Evolutionary conservation across 2,888 invertebrate species (phyloP), one percentile per base, ranked within the genome.

Genomic region (Keiferia lycopersicella): DNA sequence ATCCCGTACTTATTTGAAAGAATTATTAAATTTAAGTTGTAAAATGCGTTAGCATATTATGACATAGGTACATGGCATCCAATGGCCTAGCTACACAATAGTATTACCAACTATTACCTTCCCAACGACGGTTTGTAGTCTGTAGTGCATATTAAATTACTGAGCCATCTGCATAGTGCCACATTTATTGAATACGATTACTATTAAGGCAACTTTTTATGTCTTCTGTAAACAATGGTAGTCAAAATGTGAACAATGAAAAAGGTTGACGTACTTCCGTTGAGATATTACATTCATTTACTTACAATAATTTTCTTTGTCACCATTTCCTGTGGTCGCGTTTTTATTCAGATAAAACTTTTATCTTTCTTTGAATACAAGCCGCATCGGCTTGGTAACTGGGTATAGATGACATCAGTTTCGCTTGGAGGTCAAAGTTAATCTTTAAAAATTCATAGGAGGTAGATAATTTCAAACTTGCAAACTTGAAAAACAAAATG

Each of bases 201-300:
- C 30, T 26, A 56, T 56, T 56, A 20, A 34, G 56, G 56, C 56
- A 56, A 56, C 56, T 56, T 56, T 60, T 58, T 57, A 63, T 57
- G 11, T 58, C 50, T 18, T 63, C 45, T 26, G 56, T 41, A 63
- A 39, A 63, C 57, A 60, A 69, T 71, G 71, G 71, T 67, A 70
- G 69, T 74, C 72, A 58, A 69, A 72, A 76, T 75, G 74, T 61
- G 71, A 78, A 82, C 79, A 83, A 82, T 81, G 73, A 76, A 72
- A 75, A 73, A 77, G 74, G 75, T 76, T 77, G 72, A 73, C 69
- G 70, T 66, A 77, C 78, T 81, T 83, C 82, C 82, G 80, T 76
- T 75, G 71, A 65, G 53, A 73, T 76, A 75, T 76, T 8, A 45
- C 58, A 62, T 59, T 78, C 76, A 80, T 79, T 80, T 79, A 75